Evolutionary conservation across 2,797 vertebrate genomes (phyloP).

Genomic region (Morelia viridis): DNA sequence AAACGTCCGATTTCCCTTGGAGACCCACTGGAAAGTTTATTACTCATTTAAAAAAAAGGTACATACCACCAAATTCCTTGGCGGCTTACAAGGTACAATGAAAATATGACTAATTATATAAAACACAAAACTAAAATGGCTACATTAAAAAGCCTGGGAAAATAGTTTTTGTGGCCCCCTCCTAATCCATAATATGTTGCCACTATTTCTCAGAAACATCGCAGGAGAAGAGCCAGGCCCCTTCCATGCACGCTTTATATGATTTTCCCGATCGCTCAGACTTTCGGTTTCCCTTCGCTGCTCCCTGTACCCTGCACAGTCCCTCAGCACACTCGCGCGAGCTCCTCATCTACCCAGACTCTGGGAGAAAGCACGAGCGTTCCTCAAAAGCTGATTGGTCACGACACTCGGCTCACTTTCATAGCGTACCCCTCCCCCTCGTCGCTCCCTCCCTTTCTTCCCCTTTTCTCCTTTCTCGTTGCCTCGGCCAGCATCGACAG

Average conservation of each 20-base stretch:
- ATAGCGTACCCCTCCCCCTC: fast-evolving
- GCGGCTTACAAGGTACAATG: too few relatives aligned
- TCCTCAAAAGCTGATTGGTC: neutral
- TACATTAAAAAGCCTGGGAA: neutral
- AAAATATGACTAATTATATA: neutral
- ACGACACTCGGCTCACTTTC: neutral
- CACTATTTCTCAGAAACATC: neutral
- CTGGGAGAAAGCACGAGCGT: neutral
- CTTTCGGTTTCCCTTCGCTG: conserved; percentile 9
- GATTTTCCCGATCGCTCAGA: neutral
- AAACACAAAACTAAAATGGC: neutral
- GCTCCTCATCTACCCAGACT: neutral
- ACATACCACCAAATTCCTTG: neutral
- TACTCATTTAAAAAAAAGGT: neutral
- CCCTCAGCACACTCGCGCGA: neutral
- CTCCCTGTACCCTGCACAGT: neutral
- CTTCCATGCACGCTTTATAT: neutral
- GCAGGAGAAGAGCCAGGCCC: neutral
- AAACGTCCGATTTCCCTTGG: neutral
- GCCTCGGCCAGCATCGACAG: neutral
- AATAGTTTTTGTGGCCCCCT: neutral
- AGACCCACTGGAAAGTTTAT: neutral
- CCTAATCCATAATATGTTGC: neutral
- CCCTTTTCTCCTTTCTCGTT: neutral
- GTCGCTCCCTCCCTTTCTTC: neutral